These are phyloP conservation scores for Ispidina lecontei DNA, from an alignment of 2,797 vertebrate genomes.

Conservation along the genomic window DNA sequence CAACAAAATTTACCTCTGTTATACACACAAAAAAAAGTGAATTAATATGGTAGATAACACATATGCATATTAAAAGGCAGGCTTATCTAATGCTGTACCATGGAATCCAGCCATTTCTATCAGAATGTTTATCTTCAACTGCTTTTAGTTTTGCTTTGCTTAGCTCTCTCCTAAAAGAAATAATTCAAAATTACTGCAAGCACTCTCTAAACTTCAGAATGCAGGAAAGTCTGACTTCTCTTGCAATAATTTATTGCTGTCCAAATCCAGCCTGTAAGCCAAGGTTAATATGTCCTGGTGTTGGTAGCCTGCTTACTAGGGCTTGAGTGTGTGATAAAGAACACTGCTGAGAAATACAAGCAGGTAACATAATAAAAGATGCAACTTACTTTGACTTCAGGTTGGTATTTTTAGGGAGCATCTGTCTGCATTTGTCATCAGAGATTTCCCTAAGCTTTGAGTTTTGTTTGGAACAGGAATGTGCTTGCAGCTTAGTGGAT, in stretches of 20 bases:
- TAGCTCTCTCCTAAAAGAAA: neutral
- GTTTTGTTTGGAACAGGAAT: neutral
- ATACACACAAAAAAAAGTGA: neutral
- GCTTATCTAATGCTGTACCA: neutral
- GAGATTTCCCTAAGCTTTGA: neutral
- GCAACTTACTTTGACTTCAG: neutral
- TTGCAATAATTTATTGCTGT: neutral
- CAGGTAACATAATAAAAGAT: neutral
- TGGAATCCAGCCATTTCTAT: neutral
- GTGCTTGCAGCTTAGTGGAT: neutral
- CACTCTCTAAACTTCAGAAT: neutral
- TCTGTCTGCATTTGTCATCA: fast-evolving
- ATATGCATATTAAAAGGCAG: neutral
- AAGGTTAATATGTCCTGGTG: neutral
- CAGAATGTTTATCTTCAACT: neutral
- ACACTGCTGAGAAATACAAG: neutral
- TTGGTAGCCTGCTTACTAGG: fast-evolving
- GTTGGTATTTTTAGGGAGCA: fast-evolving
- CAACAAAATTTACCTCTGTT: neutral
- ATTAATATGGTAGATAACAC: neutral
- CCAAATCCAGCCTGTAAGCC: neutral
- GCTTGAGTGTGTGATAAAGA: neutral
- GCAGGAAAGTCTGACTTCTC: neutral
- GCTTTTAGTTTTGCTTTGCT: neutral
- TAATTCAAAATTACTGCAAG: neutral